phyloP scores from a whole-genome alignment of 2,797 vertebrate genomes.

The Petrocephalus sullivani region DNA sequence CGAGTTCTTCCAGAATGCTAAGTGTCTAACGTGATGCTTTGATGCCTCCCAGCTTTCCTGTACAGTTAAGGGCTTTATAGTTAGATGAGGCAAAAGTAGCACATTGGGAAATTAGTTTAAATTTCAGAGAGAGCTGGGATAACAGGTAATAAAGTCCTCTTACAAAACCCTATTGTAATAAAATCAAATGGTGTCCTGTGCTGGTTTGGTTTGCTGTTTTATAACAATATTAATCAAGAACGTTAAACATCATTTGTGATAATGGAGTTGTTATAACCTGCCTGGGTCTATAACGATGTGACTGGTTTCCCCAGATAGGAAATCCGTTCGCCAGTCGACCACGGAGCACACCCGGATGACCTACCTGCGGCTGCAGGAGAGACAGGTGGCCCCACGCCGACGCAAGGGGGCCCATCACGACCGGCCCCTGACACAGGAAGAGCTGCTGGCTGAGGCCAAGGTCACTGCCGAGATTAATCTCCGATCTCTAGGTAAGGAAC shows the following conservation, averaged over 20 bases:
- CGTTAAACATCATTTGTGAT: not conserved
- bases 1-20: not conserved
- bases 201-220: not conserved
- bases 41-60: not conserved
- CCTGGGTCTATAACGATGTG: not conserved
- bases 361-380: constrained; percentile 83
- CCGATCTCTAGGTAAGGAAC: constrained; percentile 73
- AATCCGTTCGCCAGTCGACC: constrained; percentile 91
- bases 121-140: not conserved
- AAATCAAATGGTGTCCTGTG: not conserved
- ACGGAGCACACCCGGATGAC: constrained; percentile 90
- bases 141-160: not conserved
- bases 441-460: constrained; percentile 87
- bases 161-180: not conserved
- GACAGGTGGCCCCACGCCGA: constrained; percentile 83
- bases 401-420: constrained; percentile 79
- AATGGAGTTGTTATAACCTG: not conserved
- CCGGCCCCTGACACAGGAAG: constrained; percentile 82
- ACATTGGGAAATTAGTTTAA: not conserved
- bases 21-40: not conserved
- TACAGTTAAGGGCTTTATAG: not conserved
- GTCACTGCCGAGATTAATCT: constrained; percentile 88
- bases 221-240: not conserved
- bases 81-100: not conserved
- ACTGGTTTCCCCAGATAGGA: constrained; percentile 63